These are phyloP conservation scores for Pharmacophagus antenor DNA, from an alignment of 2,888 invertebrate species.

Conservation along the genomic window DNA sequence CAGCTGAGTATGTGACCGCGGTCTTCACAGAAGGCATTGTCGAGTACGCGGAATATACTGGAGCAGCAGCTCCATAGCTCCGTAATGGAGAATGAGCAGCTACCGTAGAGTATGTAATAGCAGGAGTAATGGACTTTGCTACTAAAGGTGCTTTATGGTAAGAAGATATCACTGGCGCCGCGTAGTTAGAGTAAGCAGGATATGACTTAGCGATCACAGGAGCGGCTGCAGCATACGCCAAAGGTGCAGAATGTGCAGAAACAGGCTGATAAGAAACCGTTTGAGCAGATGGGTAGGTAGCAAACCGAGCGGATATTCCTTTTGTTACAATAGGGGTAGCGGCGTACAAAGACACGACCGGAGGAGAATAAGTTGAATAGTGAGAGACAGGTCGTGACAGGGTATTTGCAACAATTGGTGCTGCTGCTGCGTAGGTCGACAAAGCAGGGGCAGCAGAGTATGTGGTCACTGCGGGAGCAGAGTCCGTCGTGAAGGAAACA, in stretches of 20 bases:
- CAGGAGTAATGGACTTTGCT: slow-evolving; percentile 46
- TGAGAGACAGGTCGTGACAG: slow-evolving; percentile 44
- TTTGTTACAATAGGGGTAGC: slow-evolving; percentile 17
- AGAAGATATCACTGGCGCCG: slow-evolving; percentile 37
- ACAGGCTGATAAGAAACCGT: slow-evolving; percentile 42
- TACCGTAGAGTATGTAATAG: slow-evolving; percentile 37
- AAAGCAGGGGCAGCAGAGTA: slow-evolving; percentile 55
- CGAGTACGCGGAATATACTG: slow-evolving; percentile 72
- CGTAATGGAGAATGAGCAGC: slow-evolving; percentile 31
- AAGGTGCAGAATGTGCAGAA: slow-evolving; percentile 37
- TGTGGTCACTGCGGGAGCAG: slow-evolving; percentile 48
- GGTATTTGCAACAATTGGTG: slow-evolving; percentile 52
- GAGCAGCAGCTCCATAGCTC: slow-evolving; percentile 40
- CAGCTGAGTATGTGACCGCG: slow-evolving; percentile 80
- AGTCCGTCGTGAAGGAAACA: slow-evolving; percentile 44
- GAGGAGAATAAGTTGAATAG: slow-evolving; percentile 53
- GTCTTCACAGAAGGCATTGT: slow-evolving; percentile 80
- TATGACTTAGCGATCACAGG: slow-evolving; percentile 32
- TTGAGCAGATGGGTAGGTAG: slow-evolving; percentile 67
- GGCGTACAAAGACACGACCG: slow-evolving; percentile 35
- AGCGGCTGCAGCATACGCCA: slow-evolving; percentile 38
- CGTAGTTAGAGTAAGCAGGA: slow-evolving; percentile 36
- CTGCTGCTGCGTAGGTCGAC: slow-evolving; percentile 42
- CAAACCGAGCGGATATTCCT: slow-evolving; percentile 40
- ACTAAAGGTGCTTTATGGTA: slow-evolving; percentile 32